Conservation (phyloP, 2,113 vertebrate species). For the Thalassarche chlororhynchos region DNA sequence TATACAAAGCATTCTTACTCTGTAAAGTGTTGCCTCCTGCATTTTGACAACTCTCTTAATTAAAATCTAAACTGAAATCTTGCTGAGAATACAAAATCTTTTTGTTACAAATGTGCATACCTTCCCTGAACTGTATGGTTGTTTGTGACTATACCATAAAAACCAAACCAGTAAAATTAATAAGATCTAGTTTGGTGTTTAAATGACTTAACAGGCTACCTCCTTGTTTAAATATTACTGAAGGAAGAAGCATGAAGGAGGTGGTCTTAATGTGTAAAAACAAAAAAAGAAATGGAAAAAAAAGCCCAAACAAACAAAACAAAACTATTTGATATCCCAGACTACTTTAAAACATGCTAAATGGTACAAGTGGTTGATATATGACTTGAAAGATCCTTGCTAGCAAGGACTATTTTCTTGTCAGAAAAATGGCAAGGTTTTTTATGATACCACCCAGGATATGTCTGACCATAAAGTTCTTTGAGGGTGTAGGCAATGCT, state of each 20-base stretch:
- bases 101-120: background rate
- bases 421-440: background rate
- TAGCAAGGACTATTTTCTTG: background rate
- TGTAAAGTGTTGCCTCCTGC: background rate
- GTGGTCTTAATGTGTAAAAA: background rate
- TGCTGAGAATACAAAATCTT: background rate
- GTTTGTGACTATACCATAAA: background rate
- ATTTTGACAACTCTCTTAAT: background rate
- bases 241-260: background rate
- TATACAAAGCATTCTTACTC: background rate
- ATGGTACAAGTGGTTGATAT: background rate
- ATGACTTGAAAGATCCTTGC: background rate
- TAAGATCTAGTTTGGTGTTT: background rate
- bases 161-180: background rate
- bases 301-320: background rate
- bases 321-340: background rate
- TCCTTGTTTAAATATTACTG: background rate
- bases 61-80: background rate
- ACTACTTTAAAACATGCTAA: background rate
- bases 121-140: background rate
- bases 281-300: background rate
- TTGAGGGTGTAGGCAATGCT: background rate
- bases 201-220: background rate
- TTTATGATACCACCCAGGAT: background rate
- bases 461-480: background rate